Conservation (phyloP, 2,113 vertebrate genomes). For the Colinus virginianus region DNA sequence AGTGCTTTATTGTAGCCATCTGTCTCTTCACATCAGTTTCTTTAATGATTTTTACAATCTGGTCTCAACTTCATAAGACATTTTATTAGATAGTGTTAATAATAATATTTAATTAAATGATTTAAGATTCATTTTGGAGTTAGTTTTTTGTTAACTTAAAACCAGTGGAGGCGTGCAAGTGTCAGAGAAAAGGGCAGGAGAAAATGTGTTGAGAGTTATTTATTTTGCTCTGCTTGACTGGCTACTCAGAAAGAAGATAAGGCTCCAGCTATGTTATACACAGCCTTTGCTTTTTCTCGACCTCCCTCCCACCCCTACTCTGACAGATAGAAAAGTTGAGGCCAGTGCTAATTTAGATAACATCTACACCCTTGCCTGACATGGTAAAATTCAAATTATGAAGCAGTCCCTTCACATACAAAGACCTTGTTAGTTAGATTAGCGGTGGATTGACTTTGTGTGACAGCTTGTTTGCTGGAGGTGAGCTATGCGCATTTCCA, state of each 20-base stretch:
- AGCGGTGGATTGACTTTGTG: slow-evolving; percentile 63
- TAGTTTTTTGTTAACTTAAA: neutral
- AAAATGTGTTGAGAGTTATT: neutral
- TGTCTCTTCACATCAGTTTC: slow-evolving; percentile 33
- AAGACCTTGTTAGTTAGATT: slow-evolving; percentile 78
- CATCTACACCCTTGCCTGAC: slow-evolving; percentile 78
- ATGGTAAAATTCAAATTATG: slow-evolving; percentile 80
- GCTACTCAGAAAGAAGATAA: neutral
- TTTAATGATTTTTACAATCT: slow-evolving; percentile 9
- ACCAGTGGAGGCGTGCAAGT: neutral
- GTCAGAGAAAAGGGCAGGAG: neutral
- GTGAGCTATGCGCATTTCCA: slow-evolving; percentile 75
- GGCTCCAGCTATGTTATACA: slow-evolving; percentile 12
- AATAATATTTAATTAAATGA: slow-evolving; percentile 5
- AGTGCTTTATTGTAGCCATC: slow-evolving; percentile 25
- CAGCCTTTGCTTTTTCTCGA: slow-evolving; percentile 30
- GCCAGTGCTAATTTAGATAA: slow-evolving; percentile 75
- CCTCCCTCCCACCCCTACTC: neutral
- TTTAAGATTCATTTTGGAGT: slow-evolving; percentile 41
- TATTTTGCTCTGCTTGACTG: slow-evolving; percentile 57
- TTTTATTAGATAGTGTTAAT: slow-evolving; percentile 36
- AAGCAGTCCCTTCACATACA: slow-evolving; percentile 70
- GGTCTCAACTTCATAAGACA: slow-evolving; percentile 39
- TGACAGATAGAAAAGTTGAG: slow-evolving; percentile 57
- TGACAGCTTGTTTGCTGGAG: slow-evolving; percentile 82